Conservation (phyloP, 2,888 invertebrate genomes). For the Aradus depressus region DNA sequence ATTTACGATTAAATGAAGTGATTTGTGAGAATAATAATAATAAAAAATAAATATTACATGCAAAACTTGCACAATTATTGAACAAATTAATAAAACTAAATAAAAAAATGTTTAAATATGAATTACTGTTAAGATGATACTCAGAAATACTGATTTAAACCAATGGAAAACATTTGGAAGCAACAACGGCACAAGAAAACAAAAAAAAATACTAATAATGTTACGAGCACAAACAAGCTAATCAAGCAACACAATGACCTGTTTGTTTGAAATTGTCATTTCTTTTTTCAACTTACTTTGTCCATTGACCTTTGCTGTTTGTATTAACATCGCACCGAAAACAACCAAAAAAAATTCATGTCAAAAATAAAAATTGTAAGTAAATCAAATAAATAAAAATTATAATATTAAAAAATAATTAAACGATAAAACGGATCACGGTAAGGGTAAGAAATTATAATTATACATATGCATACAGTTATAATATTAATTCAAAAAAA, state of each 20-base stretch:
- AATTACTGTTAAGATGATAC: no score
- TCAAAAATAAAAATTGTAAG: conserved; percentile 34
- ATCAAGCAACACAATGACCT: conserved; percentile 15
- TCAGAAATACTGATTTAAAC: no score
- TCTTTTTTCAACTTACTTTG: conserved; percentile 64
- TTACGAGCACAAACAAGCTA: conserved; percentile 18
- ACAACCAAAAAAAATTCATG: conserved; percentile 33
- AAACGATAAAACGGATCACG: neutral
- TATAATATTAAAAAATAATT: conserved; percentile 8
- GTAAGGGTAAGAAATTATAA: neutral
- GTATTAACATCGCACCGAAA: conserved; percentile 38
- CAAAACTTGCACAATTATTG: conserved; percentile 1
- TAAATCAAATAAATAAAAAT: conserved; percentile 8
- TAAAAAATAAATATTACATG: neutral
- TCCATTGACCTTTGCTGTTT: conserved; percentile 88
- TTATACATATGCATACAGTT: neutral
- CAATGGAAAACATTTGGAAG: no score
- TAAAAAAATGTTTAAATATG: neutral
- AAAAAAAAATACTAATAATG: conserved; percentile 15
- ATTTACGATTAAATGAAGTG: neutral
- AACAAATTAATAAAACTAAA: neutral
- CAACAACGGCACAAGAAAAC: no score
- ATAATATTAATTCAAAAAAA: conserved; percentile 8
- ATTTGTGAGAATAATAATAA: conserved; percentile 3
- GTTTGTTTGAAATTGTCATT: conserved; percentile 4